These are phyloP conservation scores for Diachasma alloeum DNA, from an alignment of 1,140 invertebrate species.

Conservation along the genomic window DNA sequence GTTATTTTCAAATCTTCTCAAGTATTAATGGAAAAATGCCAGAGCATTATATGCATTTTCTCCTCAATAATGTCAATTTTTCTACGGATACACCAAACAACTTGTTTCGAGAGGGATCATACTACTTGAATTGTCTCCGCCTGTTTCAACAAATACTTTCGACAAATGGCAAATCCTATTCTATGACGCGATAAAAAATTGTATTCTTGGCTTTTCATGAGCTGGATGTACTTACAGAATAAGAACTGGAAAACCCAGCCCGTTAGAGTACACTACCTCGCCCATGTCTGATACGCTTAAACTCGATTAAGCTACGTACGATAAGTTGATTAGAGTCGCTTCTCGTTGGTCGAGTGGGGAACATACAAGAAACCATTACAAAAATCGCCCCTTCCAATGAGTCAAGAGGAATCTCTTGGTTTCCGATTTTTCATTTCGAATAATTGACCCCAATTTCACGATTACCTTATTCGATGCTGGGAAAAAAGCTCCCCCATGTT, in stretches of 20 bases:
- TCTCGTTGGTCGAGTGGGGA: not conserved
- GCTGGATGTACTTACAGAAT: not conserved
- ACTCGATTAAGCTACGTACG: conserved; percentile 14
- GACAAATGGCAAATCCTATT: conserved; percentile 41
- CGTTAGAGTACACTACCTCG: not conserved
- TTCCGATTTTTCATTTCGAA: not conserved
- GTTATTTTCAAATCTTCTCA: too few species aligned
- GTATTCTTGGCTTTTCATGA: too few species aligned
- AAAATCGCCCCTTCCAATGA: not conserved
- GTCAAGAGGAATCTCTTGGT: not conserved
- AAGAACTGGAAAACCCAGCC: not conserved
- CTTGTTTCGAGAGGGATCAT: too few species aligned
- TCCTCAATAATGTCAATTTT: too few species aligned
- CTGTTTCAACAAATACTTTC: conserved; percentile 21
- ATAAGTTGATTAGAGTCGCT: conserved; percentile 23
- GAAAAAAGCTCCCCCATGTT: too few species aligned
- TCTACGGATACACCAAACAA: too few species aligned
- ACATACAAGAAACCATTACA: not conserved
- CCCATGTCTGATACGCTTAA: not conserved
- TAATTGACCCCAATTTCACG: not conserved
- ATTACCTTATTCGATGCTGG: not conserved
- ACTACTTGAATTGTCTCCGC: not conserved
- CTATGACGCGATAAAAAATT: not conserved
- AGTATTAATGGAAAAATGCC: too few species aligned
- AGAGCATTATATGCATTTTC: too few species aligned